Evolutionary conservation across 2,113 vertebrate genomes (phyloP), one percentile per base, ranked within the genome.

Genomic region (Crotalus viridis): DNA sequence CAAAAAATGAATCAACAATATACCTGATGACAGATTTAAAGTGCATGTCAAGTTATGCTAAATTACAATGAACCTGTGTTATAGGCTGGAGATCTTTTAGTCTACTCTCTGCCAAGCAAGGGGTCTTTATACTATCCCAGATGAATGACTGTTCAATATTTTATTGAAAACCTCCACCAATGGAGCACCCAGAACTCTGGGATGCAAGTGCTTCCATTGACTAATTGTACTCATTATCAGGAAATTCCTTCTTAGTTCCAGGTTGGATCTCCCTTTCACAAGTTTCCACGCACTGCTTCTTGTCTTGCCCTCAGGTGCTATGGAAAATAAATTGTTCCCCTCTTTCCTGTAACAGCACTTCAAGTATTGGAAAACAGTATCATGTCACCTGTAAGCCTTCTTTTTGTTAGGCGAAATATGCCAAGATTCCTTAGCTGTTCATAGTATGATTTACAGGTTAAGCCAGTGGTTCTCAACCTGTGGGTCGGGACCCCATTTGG

Each of bases 1-100:
- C 21, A 1, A 22, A n/a, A 74, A 96, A 96, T 93, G 95, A 95
- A 64, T 13, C 5, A 94, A 54, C 95, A 9, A 46, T 93, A 93
- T 61, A 19, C 5, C 10, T 57, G 92, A 91, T 3, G 1, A 90
- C 92, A 94, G 95, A 96, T 43, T 94, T 56, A 22, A 93, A 95
- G 90, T 15, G 3, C 2, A 59, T 87, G 64, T 92, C 94, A 96
- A 94, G 43, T 95, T 96, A 96, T 0, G 24, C 28, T 93, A 92
- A 95, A 95, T 24, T 9, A 0, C 33, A 94, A 85, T 46, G 88
- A 94, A 96, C 94, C 85, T 94, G 85, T 93, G 91, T 28, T 88
- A 85, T 52, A 95, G 64, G 28, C 64, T 69, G 64, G 13, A 33
- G 64, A n/a, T 69, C 4, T 33, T 69, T 69, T 69, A 33, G 1